These are phyloP conservation scores for Drosophila pseudoananassae DNA, from an alignment of 1,140 invertebrate genomes.

Conservation along the genomic window DNA sequence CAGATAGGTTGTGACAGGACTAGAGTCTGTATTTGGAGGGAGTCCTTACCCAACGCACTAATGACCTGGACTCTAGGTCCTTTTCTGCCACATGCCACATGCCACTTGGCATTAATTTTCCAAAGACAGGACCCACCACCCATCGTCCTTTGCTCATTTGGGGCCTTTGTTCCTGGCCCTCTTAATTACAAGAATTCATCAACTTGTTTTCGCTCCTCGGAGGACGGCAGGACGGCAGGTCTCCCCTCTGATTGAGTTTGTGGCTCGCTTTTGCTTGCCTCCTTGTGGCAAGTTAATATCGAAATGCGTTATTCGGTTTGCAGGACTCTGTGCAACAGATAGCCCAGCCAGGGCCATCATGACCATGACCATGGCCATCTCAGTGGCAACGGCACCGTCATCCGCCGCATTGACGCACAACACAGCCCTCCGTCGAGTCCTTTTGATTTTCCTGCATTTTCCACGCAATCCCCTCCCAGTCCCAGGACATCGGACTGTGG, in stretches of 20 bases:
- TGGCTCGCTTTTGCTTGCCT: conserved; percentile 24
- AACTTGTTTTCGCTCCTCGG: conserved; percentile 48
- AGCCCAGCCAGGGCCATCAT: conserved; percentile 15
- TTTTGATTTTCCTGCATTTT: conserved; percentile 3
- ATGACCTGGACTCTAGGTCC: conserved; percentile 52
- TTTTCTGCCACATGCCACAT: conserved; percentile 40
- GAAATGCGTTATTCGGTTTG: conserved; percentile 2
- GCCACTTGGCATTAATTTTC: conserved; percentile 54
- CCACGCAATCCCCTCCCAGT: neutral
- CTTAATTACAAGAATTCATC: conserved; percentile 75
- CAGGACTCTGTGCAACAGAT: conserved; percentile 62
- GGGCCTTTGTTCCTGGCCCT: conserved; percentile 17
- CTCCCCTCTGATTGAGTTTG: conserved; percentile 30
- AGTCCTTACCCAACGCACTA: conserved; percentile 27
- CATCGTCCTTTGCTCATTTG: conserved; percentile 11
- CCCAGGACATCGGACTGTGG: conserved; percentile 50
- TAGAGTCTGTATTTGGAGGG: no score
- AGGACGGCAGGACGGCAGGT: conserved; percentile 6
- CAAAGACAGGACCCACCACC: neutral
- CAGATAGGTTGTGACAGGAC: no score
- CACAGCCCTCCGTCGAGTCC: conserved; percentile 1
- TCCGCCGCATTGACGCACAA: conserved; percentile 55
- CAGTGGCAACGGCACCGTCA: conserved; percentile 25
- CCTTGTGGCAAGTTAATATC: conserved; percentile 15
- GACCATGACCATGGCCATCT: conserved; percentile 44